Base-by-base conservation (phyloP, 2,113 vertebrate species). In the Istiophorus platypterus region DNA sequence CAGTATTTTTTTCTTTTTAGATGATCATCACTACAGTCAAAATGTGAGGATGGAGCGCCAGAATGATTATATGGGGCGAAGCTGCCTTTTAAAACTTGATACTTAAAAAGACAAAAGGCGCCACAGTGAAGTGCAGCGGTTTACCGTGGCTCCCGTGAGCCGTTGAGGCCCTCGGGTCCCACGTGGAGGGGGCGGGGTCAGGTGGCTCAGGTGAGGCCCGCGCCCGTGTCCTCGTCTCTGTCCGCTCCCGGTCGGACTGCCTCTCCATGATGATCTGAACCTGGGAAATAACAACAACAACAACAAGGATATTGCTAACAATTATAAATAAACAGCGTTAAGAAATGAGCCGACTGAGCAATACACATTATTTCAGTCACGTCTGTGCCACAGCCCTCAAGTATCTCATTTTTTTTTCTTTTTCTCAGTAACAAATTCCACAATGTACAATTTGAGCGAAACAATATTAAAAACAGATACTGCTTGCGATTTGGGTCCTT, bases 171-270 rank as follows among this genome's bases (percentile, higher is more conserved):
- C 24, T 29, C 72, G 66, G 65, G 64, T 18, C 41, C 52, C 68
- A 52, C 10, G 49, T 22, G 58, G 47, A 59, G 27, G 17, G 4
- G 56, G 34, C 29, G 3, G 84, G 85, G 68, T 88, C 91, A 7
- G 91, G 87, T 18, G 90, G 88, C 47, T 85, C 84, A 70, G 80
- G 66, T 73, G 72, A 85, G 76, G 77, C 85, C 88, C 86, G 86
- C 51, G 59, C 54, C 61, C 59, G 39, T 54, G 78, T 66, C 73
- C 56, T 70, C 62, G 37, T 67, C 76, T 78, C 61, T 65, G 72
- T 56, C 91, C 85, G 66, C 41, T 68, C 69, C 24, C 72, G 73
- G 22, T 56, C 26, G 9, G 10, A 72, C 59, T 27, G 52, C 12
- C 67, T 61, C 39, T 73, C 84, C 89, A 92, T 92, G 20, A 22